Evolutionary conservation across 2,113 vertebrate species (phyloP).

Genomic region (Antechinus flavipes): DNA sequence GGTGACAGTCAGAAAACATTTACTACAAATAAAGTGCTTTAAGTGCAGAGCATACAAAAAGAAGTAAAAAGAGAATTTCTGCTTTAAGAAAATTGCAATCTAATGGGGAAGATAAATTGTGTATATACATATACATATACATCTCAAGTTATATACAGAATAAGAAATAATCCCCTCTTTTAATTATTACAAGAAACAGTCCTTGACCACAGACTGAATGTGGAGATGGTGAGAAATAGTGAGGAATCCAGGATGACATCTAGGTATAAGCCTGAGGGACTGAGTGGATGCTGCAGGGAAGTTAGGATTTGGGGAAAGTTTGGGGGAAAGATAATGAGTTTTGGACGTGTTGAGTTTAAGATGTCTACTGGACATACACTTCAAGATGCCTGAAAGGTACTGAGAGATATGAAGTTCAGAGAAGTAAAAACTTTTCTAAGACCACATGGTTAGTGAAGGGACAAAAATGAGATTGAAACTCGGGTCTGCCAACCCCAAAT

Average conservation of each 20-base stretch:
- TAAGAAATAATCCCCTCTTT: not conserved
- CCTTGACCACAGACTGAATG: too few relatives aligned
- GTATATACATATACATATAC: not conserved
- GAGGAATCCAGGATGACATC: too few relatives aligned
- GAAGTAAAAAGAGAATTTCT: not conserved
- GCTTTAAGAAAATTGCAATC: not conserved
- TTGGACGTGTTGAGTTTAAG: too few relatives aligned
- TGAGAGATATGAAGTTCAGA: too few relatives aligned
- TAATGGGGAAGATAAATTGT: not conserved
- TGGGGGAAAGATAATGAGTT: too few relatives aligned
- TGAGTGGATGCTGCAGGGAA: too few relatives aligned
- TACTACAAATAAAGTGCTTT: not conserved
- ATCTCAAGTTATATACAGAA: not conserved
- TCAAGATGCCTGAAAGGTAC: not conserved
- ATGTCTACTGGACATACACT: not conserved
- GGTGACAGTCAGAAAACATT: not conserved
- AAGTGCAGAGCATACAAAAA: not conserved
- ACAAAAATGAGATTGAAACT: not conserved
- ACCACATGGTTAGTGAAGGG: not conserved
- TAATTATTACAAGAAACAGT: too few relatives aligned
- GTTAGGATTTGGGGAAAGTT: too few relatives aligned
- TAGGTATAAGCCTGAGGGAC: too few relatives aligned
- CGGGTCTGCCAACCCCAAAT: not conserved
- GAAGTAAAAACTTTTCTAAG: not conserved
- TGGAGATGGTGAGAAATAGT: too few relatives aligned